Evolutionary conservation across 2,888 invertebrate species (phyloP), one percentile per base, ranked within the genome.

Genomic region (Agapostemon virescens): DNA sequence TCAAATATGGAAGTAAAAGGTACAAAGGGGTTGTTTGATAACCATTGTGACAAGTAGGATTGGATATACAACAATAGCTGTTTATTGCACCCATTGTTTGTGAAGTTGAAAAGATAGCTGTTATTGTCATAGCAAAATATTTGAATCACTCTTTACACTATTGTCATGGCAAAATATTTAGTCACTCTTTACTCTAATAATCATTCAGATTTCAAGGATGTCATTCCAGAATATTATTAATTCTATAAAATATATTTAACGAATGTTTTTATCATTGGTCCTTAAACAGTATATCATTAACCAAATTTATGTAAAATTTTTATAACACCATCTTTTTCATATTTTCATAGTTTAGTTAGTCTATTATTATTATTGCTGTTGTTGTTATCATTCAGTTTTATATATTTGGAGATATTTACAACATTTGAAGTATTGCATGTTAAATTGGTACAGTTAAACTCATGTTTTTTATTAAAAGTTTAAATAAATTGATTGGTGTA

Each of bases 41-140:
- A 30, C 40, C 67, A 78, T 45, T 74, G 55, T 78, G 17, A 49
- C 40, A 55, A 74, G 69, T 68, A 1, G 66, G 81, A 81, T 78
- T 77, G 79, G 45, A 17, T 52, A 17, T 30, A 3, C 30, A 33
- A 77, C 30, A 81, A 83, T 81, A 66, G 72, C 23, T 74, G 38
- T 77, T 81, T 81, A 72, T 38, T 74, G 58, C 38, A 66, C 13
- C 13, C 38, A 71, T 58, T 69, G 30, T n/a, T 23, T 33, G n/a
- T 36, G n/a, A 55, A 30, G 42, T 66, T 61, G 61, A 68, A 55
- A 42, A 52, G 38, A 64, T 76, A 67, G 58, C n/a, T 55, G 69
- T 67, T 55, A 64, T n/a, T 75, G 68, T 42, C 3, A 2, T 20
- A 1, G 4, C 17, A 40, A 72, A 61, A 58, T 79, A 33, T 5